A percentile compares a stretch with the other conserved stretches of the same genome.
Evolutionary conservation across 92 coral and sea anemone genomes (phyloP).

Genomic region (Parazoanthus swiftii): DNA sequence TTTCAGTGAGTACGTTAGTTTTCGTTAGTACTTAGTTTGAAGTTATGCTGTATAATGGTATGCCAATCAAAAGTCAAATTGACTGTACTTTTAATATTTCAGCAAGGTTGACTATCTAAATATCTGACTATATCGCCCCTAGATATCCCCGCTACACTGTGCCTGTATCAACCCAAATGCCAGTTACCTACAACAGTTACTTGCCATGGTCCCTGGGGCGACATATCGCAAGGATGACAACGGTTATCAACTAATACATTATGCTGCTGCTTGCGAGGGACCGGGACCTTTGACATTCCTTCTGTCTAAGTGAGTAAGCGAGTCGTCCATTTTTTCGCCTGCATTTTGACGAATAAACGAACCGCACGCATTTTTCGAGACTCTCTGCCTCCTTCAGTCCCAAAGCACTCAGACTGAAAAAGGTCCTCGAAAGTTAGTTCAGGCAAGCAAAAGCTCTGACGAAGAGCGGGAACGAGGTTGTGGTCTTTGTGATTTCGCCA

Average conservation of each 20-base stretch:
- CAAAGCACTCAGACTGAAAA: too few species aligned
- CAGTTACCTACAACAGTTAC: conserved; percentile 67
- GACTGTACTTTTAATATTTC: background rate
- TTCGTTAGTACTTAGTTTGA: too few species aligned
- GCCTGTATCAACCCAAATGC: conserved; percentile 88
- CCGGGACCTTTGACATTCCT: conserved; percentile 76
- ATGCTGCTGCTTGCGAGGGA: conserved; percentile 86
- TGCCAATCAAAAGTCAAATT: background rate
- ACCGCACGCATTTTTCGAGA: too few species aligned
- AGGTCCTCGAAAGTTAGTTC: too few species aligned
- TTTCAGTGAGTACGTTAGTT: too few species aligned
- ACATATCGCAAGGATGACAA: conserved; percentile 66
- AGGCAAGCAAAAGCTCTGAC: too few species aligned
- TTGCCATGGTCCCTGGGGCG: conserved; percentile 72
- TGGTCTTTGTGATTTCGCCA: too few species aligned
- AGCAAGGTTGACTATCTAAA: background rate
- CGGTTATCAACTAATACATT: conserved; percentile 76
- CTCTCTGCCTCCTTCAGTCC: too few species aligned
- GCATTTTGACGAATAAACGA: too few species aligned
- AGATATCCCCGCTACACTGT: conserved; percentile 85
- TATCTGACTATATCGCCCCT: background rate
- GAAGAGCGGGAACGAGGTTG: too few species aligned
- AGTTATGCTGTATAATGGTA: background rate
- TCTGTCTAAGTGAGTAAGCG: conserved; percentile 60
- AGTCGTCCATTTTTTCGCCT: too few species aligned